Evolutionary conservation across 2,113 vertebrate species (phyloP).

Genomic region (Sceloporus tristichus): DNA sequence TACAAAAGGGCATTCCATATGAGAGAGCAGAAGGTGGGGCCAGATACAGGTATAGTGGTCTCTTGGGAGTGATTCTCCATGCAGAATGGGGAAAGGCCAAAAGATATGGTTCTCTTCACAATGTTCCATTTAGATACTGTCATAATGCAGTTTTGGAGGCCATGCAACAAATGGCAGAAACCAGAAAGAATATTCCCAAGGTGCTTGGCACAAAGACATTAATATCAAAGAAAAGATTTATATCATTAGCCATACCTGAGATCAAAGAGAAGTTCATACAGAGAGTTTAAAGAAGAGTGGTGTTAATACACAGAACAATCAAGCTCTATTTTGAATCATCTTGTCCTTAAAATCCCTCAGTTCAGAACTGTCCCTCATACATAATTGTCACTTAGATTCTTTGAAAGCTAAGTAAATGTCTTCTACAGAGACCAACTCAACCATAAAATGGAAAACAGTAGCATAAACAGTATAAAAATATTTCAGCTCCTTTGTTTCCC

Average conservation of each 20-base stretch:
- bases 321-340: slow-evolving; percentile 18
- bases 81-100: no score
- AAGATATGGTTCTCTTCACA: no score
- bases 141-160: background rate
- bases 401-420: slow-evolving; percentile 4
- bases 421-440: background rate
- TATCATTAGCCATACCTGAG: background rate
- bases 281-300: background rate
- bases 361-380: background rate
- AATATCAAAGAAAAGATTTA: background rate
- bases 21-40: background rate
- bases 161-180: background rate
- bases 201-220: background rate
- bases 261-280: background rate
- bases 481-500: background rate
- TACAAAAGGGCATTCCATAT: background rate
- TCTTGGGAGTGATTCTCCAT: background rate
- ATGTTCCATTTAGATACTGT: background rate
- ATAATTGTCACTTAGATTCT: background rate
- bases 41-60: background rate
- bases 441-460: background rate
- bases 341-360: slow-evolving; percentile 9
- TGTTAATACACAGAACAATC: background rate
- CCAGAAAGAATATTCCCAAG: background rate
- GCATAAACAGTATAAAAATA: background rate